Conservation (phyloP, 2,888 invertebrate genomes). For the Anoplius nigerrimus region DNA sequence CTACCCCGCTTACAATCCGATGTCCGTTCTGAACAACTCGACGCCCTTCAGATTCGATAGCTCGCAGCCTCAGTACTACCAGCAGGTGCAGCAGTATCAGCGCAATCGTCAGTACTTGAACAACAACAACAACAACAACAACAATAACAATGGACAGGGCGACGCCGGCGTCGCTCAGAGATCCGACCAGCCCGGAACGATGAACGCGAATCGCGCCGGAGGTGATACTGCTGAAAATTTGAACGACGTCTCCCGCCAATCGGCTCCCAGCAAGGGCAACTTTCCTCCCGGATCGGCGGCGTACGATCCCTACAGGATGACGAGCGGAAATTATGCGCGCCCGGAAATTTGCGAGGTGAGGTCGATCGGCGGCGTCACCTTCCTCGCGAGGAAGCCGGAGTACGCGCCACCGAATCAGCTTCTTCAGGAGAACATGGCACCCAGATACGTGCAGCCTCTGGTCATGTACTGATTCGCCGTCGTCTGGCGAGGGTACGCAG, state of each 20-base stretch:
- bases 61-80: constrained; percentile 21
- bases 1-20: constrained; percentile 24
- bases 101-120: constrained; percentile 45
- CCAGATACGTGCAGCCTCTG: too few species aligned
- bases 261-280: too few species aligned
- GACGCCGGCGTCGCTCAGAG: constrained; percentile 25
- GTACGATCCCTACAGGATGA: not conserved
- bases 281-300: not conserved
- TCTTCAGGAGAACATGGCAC: not conserved
- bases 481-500: too few species aligned
- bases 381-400: constrained; percentile 59
- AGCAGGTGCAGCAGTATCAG: constrained; percentile 34
- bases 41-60: constrained; percentile 20
- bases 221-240: constrained; percentile 36
- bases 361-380: constrained; percentile 63
- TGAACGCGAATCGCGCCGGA: constrained; percentile 35
- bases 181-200: constrained; percentile 5
- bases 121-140: constrained; percentile 28
- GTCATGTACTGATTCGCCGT: too few species aligned
- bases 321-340: constrained; percentile 23
- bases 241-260: constrained; percentile 1
- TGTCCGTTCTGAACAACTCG: not conserved
- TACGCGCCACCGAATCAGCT: constrained; percentile 41
- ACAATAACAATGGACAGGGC: constrained; percentile 35
- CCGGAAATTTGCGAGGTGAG: constrained; percentile 54